A percentile compares a stretch with the other conserved stretches of the same genome.
These are phyloP conservation scores for Sigmodon hispidus DNA, from an alignment of 2,113 vertebrate species.

Conservation along the genomic window DNA sequence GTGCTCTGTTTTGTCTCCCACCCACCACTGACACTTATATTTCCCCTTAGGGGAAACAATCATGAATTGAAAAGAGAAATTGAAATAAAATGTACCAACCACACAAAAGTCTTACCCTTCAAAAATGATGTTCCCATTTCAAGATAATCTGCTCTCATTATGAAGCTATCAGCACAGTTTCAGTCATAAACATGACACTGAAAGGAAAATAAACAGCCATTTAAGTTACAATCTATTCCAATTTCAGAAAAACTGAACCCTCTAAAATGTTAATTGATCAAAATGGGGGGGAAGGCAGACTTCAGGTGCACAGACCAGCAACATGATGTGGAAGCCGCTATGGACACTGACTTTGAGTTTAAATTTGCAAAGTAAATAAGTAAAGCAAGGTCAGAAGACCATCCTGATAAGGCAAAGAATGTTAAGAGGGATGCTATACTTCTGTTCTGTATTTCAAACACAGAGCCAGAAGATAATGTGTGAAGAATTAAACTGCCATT, in stretches of 20 bases:
- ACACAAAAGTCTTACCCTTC: constrained; percentile 59
- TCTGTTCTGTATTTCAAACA: constrained; percentile 35
- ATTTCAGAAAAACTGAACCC: constrained; percentile 38
- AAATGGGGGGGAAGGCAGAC: constrained; percentile 40
- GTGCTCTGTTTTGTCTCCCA: neutral
- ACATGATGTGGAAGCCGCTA: neutral
- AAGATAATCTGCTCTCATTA: constrained; percentile 58
- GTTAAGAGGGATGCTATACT: neutral
- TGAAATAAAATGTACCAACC: constrained; percentile 57
- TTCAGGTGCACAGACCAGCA: neutral
- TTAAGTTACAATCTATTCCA: constrained; percentile 56
- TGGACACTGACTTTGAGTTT: constrained; percentile 54
- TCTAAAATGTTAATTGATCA: constrained; percentile 73
- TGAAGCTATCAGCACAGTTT: constrained; percentile 60
- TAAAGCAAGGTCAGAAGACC: constrained; percentile 38
- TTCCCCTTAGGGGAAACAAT: constrained; percentile 63
- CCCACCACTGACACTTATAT: neutral
- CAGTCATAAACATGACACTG: constrained; percentile 47
- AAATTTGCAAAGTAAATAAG: constrained; percentile 60
- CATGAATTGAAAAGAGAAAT: constrained; percentile 35
- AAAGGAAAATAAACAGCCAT: constrained; percentile 67
- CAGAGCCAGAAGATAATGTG: neutral
- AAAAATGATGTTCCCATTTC: constrained; percentile 63
- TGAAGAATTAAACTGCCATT: neutral
- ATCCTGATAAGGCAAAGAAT: constrained; percentile 19